These are phyloP conservation scores for Schizothorax lantsangensis DNA, from an alignment of 2,797 vertebrate genomes.

Conservation along the genomic window DNA sequence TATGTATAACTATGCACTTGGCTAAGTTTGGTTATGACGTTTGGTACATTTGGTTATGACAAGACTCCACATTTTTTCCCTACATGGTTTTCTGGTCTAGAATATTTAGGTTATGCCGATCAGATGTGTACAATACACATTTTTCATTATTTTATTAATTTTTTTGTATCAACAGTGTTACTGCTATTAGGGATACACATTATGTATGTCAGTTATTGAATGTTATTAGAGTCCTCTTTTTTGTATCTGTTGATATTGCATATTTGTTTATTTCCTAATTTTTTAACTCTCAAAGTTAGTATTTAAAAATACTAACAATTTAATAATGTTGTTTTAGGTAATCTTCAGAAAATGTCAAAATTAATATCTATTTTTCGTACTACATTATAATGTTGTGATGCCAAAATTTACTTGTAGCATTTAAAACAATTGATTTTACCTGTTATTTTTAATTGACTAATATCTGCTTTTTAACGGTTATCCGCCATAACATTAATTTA, in stretches of 20 bases:
- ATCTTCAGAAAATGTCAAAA: not conserved
- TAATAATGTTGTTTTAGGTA: not conserved
- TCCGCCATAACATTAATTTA: not conserved
- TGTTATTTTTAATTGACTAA: not conserved
- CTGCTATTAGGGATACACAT: not conserved
- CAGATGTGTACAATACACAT: constrained; percentile 24
- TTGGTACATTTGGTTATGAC: too few relatives aligned
- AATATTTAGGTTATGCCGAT: constrained; percentile 26
- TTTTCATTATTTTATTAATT: not conserved
- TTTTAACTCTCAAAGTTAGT: not conserved
- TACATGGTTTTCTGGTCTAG: not conserved
- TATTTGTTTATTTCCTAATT: not conserved
- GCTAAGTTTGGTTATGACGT: not conserved
- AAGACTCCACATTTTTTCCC: not conserved
- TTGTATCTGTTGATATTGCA: not conserved
- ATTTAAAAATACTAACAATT: not conserved
- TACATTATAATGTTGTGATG: not conserved
- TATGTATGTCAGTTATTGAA: not conserved
- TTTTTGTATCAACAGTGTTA: not conserved
- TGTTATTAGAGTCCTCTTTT: not conserved
- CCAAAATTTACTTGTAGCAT: not conserved
- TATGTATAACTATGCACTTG: not conserved
- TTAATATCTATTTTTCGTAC: not conserved
- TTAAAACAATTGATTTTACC: not conserved
- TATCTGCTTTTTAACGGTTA: not conserved